Percentiles rank a stretch among this genome's conserved stretches.
Evolutionary conservation across 1,140 invertebrate species (phyloP).

Genomic region (Rhizoglyphus robini): DNA sequence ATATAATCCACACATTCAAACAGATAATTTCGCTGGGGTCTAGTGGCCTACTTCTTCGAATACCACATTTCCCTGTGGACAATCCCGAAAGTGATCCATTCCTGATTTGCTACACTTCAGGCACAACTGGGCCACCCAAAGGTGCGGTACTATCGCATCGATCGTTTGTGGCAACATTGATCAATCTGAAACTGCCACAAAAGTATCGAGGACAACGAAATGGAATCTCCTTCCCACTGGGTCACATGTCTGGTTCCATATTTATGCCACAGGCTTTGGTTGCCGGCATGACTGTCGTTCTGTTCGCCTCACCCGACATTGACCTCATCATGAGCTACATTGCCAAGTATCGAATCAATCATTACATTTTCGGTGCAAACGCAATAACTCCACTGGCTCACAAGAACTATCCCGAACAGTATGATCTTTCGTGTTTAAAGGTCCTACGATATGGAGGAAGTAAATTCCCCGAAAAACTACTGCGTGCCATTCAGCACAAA

Average conservation of each 20-base stretch:
- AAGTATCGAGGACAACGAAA: neutral
- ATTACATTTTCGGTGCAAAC: neutral
- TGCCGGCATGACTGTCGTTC: neutral
- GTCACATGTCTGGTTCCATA: neutral
- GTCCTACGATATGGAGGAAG: neutral
- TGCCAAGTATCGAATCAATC: neutral
- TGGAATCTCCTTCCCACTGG: neutral
- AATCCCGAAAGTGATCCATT: neutral
- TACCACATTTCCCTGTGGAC: neutral
- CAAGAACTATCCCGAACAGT: neutral
- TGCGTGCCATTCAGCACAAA: neutral
- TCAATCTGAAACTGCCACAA: neutral
- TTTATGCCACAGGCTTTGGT: neutral
- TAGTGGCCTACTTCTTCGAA: neutral
- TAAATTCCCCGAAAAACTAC: neutral
- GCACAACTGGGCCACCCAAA: conserved; percentile 39
- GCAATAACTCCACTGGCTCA: neutral
- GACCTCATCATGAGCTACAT: neutral
- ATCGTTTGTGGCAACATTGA: neutral
- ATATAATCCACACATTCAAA: neutral
- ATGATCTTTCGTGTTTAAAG: conserved; percentile 2
- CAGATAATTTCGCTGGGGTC: neutral
- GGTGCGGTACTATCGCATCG: conserved; percentile 38
- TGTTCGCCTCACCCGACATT: neutral
- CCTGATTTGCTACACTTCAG: conserved; percentile 30